These are phyloP conservation scores for Caiman crocodilus DNA, from an alignment of 2,797 vertebrate genomes.

Conservation along the genomic window DNA sequence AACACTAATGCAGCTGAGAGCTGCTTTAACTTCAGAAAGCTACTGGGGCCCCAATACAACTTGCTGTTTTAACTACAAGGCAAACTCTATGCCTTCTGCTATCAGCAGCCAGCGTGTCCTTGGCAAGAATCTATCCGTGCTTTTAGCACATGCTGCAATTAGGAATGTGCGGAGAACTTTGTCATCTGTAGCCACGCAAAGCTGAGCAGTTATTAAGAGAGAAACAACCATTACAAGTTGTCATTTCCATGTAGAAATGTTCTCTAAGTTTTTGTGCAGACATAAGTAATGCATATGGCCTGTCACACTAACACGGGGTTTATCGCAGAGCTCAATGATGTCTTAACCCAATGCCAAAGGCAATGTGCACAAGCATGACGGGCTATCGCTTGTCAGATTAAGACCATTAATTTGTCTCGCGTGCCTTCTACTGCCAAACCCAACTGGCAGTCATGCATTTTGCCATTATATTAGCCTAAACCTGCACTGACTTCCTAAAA, in stretches of 20 bases:
- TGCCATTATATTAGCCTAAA: neutral
- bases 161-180: too few species aligned
- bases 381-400: neutral
- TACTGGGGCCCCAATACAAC: accelerated
- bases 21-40: neutral
- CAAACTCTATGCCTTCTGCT: too few species aligned
- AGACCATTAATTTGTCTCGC: neutral
- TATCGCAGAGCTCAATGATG: neutral
- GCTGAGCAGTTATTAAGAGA: too few species aligned
- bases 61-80: neutral
- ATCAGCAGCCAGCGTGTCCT: too few species aligned
- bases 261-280: neutral
- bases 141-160: too few species aligned
- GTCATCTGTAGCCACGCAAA: too few species aligned
- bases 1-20: neutral
- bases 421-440: neutral
- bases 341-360: neutral
- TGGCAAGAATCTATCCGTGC: too few species aligned
- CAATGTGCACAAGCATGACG: neutral
- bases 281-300: neutral
- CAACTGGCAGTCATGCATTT: neutral
- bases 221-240: neutral
- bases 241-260: neutral
- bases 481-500: neutral
- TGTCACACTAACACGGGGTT: neutral